Evolutionary conservation across 2,888 invertebrate genomes (phyloP).

Genomic region (Chesias legatella): DNA sequence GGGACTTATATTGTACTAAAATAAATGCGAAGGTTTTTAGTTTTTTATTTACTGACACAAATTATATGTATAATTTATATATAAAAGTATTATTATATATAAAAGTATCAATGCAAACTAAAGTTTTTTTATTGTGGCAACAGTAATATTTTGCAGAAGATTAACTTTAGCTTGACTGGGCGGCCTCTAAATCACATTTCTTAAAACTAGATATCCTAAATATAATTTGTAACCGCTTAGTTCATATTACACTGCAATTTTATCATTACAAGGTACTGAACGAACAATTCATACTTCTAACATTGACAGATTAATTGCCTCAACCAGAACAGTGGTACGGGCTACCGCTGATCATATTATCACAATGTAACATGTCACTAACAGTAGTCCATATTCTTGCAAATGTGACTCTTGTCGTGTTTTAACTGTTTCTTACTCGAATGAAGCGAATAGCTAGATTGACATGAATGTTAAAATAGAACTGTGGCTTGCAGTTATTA

Average conservation of each 20-base stretch:
- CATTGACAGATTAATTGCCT: constrained; percentile 25
- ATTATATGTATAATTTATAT: too few species aligned
- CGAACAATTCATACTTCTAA: constrained; percentile 16
- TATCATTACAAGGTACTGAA: constrained; percentile 18
- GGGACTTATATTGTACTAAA: too few species aligned
- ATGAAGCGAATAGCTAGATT: background rate
- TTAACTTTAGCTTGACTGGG: too few species aligned
- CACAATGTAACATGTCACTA: constrained; percentile 1
- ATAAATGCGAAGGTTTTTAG: too few species aligned
- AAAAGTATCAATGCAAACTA: too few species aligned
- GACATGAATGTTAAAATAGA: too few species aligned
- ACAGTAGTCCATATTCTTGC: constrained; percentile 1
- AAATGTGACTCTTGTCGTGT: background rate
- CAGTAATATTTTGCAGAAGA: too few species aligned
- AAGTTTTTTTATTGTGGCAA: too few species aligned
- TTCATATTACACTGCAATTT: constrained; percentile 21
- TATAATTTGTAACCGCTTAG: constrained; percentile 13
- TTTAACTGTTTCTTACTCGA: background rate
- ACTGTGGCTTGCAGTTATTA: too few species aligned
- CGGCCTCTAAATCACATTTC: too few species aligned
- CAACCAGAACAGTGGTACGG: constrained; percentile 23
- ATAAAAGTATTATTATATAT: too few species aligned
- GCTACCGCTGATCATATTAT: constrained; percentile 10
- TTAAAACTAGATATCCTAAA: background rate
- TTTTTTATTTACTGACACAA: too few species aligned